Evolutionary conservation across 1,140 invertebrate genomes (phyloP).

Genomic region (Arion vulgaris): DNA sequence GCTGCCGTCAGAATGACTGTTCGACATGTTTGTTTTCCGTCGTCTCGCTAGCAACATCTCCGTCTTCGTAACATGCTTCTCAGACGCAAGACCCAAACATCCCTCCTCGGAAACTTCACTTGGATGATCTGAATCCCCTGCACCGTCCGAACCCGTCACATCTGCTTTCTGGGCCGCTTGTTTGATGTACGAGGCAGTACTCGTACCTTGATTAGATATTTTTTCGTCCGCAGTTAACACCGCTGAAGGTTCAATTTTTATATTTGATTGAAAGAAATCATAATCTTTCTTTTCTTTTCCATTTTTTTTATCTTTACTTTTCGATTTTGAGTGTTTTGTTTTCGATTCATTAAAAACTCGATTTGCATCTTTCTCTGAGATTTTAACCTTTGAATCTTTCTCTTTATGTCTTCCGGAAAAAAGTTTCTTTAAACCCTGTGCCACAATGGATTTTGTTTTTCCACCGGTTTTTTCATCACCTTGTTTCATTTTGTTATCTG

Average conservation of each 20-base stretch:
- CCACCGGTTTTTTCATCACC: slow-evolving; percentile 20
- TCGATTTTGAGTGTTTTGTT: slow-evolving; percentile 32
- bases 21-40: slow-evolving; percentile 54
- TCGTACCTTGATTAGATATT: background rate
- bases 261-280: slow-evolving; percentile 10
- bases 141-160: background rate
- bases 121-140: background rate
- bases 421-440: slow-evolving; percentile 46
- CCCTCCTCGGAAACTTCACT: background rate
- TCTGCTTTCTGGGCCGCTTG: background rate
- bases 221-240: background rate
- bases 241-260: slow-evolving; percentile 1
- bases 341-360: slow-evolving; percentile 6
- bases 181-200: background rate
- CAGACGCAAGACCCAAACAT: background rate
- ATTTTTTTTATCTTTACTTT: slow-evolving; percentile 15
- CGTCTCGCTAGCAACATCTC: slow-evolving; percentile 71
- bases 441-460: slow-evolving; percentile 44
- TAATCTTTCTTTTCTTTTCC: slow-evolving; percentile 37
- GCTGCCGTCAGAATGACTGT: slow-evolving; percentile 46
- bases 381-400: background rate
- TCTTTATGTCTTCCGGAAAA: slow-evolving; percentile 24
- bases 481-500: slow-evolving; percentile 34
- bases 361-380: background rate
- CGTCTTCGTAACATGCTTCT: slow-evolving; percentile 66